A percentile compares a stretch with the other conserved stretches of the same genome.
These are phyloP conservation scores for Pristionchus arcanus DNA, from an alignment of 2,888 invertebrate genomes.

Conservation along the genomic window DNA sequence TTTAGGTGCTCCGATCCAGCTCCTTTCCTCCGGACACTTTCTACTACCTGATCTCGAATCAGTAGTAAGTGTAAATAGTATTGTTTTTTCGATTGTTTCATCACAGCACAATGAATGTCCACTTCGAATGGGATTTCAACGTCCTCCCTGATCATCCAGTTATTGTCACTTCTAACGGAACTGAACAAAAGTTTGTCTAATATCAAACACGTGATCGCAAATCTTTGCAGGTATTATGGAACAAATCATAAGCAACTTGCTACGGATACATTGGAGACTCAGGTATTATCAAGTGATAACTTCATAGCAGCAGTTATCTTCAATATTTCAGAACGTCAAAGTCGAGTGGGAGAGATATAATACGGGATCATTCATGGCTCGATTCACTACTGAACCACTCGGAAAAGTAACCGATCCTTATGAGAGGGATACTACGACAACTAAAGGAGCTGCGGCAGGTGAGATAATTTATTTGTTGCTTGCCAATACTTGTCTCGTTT, in stretches of 20 bases:
- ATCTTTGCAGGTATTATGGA: background rate
- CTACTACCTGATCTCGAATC: background rate
- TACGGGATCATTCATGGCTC: background rate
- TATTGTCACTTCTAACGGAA: constrained; percentile 1
- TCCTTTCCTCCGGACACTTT: background rate
- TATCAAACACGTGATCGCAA: background rate
- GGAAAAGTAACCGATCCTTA: background rate
- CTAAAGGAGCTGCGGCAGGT: background rate
- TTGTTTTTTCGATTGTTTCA: background rate
- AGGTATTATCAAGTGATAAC: background rate
- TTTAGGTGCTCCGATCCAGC: background rate
- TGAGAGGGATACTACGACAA: background rate
- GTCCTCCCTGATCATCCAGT: background rate
- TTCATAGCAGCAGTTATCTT: background rate
- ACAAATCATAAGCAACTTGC: background rate
- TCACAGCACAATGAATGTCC: background rate
- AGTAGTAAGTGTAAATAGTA: background rate
- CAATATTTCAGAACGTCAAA: background rate
- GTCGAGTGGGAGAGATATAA: background rate
- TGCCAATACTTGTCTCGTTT: too few relatives aligned
- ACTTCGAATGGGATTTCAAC: background rate
- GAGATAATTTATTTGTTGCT: background rate
- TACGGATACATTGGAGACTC: background rate
- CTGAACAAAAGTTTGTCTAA: background rate
- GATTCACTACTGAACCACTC: background rate